Evolutionary conservation across 2,113 vertebrate genomes (phyloP).

Genomic region (Serilophus lunatus): DNA sequence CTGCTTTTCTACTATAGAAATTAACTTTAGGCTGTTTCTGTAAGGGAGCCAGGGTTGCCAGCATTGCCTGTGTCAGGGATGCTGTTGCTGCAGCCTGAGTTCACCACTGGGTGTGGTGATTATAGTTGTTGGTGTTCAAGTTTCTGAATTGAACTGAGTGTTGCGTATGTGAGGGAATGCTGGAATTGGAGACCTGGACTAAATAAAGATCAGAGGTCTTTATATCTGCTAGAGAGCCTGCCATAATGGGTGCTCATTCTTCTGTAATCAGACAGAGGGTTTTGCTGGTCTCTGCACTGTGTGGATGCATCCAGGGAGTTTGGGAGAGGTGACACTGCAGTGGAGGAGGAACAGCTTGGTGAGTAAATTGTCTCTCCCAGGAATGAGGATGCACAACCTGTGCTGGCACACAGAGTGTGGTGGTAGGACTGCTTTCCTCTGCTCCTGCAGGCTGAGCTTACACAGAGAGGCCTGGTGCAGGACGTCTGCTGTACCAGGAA

Average conservation of each 20-base stretch:
- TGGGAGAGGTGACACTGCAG: background rate
- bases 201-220: background rate
- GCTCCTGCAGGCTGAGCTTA: background rate
- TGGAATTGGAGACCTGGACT: background rate
- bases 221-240: background rate
- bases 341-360: background rate
- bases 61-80: accelerated
- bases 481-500: background rate
- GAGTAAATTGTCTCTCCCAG: background rate
- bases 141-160: background rate
- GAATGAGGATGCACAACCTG: background rate
- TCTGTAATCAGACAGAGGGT: background rate
- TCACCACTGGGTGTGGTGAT: background rate
- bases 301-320: background rate
- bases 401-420: background rate
- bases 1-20: background rate
- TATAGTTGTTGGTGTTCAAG: background rate
- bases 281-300: background rate
- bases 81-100: background rate
- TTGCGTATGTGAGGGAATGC: background rate
- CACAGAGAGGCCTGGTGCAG: background rate
- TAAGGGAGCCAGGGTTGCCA: background rate
- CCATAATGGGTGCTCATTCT: accelerated
- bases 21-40: background rate
- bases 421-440: background rate